phyloP scores from a whole-genome alignment of 2,888 invertebrate genomes.

The Arctia plantaginis region DNA sequence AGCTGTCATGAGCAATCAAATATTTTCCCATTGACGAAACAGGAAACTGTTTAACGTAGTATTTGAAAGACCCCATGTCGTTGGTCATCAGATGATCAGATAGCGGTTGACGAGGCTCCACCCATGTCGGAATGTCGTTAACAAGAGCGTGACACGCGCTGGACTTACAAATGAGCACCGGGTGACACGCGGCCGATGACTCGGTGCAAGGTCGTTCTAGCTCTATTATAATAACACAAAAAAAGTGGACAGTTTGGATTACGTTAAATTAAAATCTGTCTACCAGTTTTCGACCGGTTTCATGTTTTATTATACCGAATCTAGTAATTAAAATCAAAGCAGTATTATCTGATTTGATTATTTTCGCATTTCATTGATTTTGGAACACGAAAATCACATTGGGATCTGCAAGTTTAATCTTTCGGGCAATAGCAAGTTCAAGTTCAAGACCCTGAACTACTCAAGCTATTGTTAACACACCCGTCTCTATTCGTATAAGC shows the following conservation, averaged over 20 bases:
- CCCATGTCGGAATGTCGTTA: constrained; percentile 20
- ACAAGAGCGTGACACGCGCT: constrained; percentile 21
- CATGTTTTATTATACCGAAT: not conserved
- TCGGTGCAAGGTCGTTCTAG: constrained; percentile 37
- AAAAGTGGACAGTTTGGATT: not conserved
- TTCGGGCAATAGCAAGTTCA: too few species aligned
- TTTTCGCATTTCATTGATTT: not conserved
- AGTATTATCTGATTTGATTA: not conserved
- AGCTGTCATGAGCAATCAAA: constrained; percentile 12
- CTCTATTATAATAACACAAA: constrained; percentile 7
- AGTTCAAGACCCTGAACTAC: too few species aligned
- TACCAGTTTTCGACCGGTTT: constrained; percentile 5
- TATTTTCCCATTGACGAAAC: constrained; percentile 16
- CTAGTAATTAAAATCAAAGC: not conserved
- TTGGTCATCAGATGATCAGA: constrained; percentile 12
- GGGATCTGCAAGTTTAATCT: too few species aligned
- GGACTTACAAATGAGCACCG: constrained; percentile 29
- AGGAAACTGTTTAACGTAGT: constrained; percentile 13
- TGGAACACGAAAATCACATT: not conserved
- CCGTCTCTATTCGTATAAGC: too few species aligned
- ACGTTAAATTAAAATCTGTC: not conserved
- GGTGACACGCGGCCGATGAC: constrained; percentile 27
- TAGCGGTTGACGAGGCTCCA: constrained; percentile 8
- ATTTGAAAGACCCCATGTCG: not conserved
- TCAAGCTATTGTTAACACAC: too few species aligned